Conservation (phyloP, 30 jellyfish, hydroid and myxozoan species). For the Pseudorhiza aurosa region DNA sequence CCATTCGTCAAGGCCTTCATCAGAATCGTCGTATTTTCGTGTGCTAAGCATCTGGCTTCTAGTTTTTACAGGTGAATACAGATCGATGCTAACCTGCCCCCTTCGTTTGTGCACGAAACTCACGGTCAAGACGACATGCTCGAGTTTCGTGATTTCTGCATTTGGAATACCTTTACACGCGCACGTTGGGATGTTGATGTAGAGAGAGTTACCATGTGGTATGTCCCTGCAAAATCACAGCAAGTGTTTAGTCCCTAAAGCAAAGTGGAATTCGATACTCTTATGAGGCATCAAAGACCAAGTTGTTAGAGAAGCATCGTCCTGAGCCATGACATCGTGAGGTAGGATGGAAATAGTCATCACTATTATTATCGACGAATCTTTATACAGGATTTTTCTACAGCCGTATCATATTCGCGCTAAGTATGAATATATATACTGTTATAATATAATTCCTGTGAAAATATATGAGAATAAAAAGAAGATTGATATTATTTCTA, state of each 20-base stretch:
- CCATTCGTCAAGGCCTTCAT: conserved; percentile 99
- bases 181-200: conserved; percentile 86
- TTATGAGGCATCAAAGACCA: not conserved
- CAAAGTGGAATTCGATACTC: not conserved
- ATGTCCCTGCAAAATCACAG: conserved; percentile 70
- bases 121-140: conserved; percentile 98
- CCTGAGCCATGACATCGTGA: not conserved
- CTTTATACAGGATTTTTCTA: too few relatives aligned
- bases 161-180: conserved; percentile 91
- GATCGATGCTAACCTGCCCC: conserved; percentile 97
- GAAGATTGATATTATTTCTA: not conserved
- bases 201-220: conserved; percentile 86
- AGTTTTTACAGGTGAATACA: conserved; percentile 94
- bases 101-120: conserved; percentile 97
- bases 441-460: not conserved
- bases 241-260: not conserved
- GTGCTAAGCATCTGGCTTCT: conserved; percentile 99
- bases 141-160: conserved; percentile 86
- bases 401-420: too few relatives aligned
- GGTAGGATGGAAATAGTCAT: too few relatives aligned
- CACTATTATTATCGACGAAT: too few relatives aligned
- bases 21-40: conserved; percentile 94
- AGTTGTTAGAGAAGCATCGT: not conserved
- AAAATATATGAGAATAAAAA: not conserved
- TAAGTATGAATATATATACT: not conserved